These are phyloP conservation scores for Rhogogaster chlorosoma DNA, from an alignment of 2,888 invertebrate species.

Conservation along the genomic window DNA sequence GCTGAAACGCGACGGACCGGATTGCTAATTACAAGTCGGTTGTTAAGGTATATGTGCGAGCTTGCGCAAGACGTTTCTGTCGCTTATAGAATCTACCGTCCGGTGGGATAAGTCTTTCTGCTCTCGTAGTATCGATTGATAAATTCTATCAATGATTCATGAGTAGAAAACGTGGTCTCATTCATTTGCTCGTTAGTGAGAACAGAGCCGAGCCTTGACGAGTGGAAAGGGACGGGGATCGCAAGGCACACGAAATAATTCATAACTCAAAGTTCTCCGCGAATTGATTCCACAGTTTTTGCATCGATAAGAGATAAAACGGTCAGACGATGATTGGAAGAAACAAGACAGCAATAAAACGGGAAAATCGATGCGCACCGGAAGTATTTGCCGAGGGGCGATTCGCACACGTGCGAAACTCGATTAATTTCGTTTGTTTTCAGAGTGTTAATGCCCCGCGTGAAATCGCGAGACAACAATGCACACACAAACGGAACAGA, in stretches of 20 bases:
- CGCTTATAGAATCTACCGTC: neutral
- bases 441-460: constrained; percentile 72
- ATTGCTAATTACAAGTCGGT: constrained; percentile 31
- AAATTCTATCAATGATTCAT: constrained; percentile 65
- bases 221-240: constrained; percentile 51
- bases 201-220: constrained; percentile 44
- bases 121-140: constrained; percentile 57
- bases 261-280: neutral
- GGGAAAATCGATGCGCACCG: neutral
- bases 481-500: constrained; percentile 60
- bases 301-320: neutral
- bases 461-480: constrained; percentile 72
- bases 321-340: neutral
- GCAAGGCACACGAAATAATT: constrained; percentile 24
- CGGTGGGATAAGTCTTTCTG: constrained; percentile 10
- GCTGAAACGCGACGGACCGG: constrained; percentile 35
- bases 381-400: neutral
- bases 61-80: constrained; percentile 29
- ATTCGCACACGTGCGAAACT: constrained; percentile 48
- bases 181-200: constrained; percentile 54
- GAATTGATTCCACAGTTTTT: neutral
- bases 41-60: neutral
- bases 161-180: constrained; percentile 61
- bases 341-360: neutral
- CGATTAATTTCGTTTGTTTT: constrained; percentile 65